Evolutionary conservation across 1,140 invertebrate genomes (phyloP), one percentile per base, ranked within the genome.

Genomic region (Scaptomyza hsui): DNA sequence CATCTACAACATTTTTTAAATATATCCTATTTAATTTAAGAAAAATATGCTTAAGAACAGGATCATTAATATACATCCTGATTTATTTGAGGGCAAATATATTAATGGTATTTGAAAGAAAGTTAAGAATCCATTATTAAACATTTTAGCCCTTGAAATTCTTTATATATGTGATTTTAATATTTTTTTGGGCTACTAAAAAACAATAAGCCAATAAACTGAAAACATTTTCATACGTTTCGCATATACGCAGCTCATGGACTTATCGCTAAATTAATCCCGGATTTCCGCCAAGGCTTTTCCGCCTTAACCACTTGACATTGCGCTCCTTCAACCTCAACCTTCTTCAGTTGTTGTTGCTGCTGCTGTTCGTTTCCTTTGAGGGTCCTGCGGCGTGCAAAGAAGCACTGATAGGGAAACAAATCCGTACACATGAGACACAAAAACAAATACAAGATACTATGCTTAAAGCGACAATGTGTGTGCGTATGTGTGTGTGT

Each of bases 331-430:
- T 26, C 9, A 21, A 18, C 12, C 19, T 12, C 9, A 19, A 18
- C 44, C 48, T 18, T 29, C 32, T 37, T 2, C 32, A 24, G 24
- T 6, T 24, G 1, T 1, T 24, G 24, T 6, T 37, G 32, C n/a
- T n/a, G 29, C 3, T 37, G 32, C 12, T 52, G 29, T 12, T 16
- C 26, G 32, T 37, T 37, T 41, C 6, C n/a, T 2, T 32, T 6
- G 18, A n/a, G 16, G 13, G 7, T 18, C 35, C 42, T 29, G 18
- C 21, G 13, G 21, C 49, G 18, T 21, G n/a, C n/a, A n/a, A n/a
- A n/a, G n/a, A n/a, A n/a, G n/a, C n/a, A 35, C 42, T 61, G 70
- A 63, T 75, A 83, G 71, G 79, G 49, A 78, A 81, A 65, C 79
- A 83, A 74, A 83, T 70, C 78, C 78, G 62, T 41, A 65, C 57